phyloP scores from a whole-genome alignment of 2,797 vertebrate species.

The Melanotaenia boesemani region DNA sequence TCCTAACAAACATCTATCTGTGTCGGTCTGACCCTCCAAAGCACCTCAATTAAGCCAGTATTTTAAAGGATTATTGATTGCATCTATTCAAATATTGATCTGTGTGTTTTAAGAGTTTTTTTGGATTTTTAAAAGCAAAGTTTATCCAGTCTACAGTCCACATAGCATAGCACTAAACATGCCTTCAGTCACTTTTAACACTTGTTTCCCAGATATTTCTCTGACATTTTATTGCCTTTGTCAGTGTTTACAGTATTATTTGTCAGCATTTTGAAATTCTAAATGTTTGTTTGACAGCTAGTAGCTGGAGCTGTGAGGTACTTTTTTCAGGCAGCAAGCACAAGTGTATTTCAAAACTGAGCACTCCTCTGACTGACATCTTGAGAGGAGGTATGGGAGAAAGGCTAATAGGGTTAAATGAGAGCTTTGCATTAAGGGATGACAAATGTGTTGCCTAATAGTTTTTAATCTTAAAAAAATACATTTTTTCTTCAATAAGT shows the following conservation, averaged over 20 bases:
- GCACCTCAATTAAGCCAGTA: too few relatives aligned
- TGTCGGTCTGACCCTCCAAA: neutral
- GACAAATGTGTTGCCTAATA: conserved; percentile 74
- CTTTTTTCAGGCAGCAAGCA: conserved; percentile 25
- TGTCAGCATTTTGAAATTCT: conserved; percentile 36
- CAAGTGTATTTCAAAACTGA: conserved; percentile 30
- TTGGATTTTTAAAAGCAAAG: neutral
- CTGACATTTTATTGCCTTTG: conserved; percentile 15
- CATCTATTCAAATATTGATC: too few relatives aligned
- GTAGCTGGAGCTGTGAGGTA: neutral
- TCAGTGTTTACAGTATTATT: conserved; percentile 17
- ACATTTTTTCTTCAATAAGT: neutral
- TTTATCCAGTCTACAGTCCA: conserved; percentile 1
- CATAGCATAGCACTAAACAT: conserved; percentile 10
- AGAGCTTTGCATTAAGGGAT: conserved; percentile 73
- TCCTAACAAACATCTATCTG: neutral
- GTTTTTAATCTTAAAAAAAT: neutral
- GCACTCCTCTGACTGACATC: conserved; percentile 57
- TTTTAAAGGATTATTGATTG: too few relatives aligned
- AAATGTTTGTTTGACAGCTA: conserved; percentile 41
- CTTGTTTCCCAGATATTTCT: conserved; percentile 1
- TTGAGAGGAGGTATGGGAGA: conserved; percentile 63
- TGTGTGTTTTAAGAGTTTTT: neutral
- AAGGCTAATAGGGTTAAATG: conserved; percentile 79
- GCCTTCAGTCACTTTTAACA: conserved; percentile 23